phyloP scores from a whole-genome alignment of 2,113 vertebrate genomes.

The Cricetomys ansorgei region DNA sequence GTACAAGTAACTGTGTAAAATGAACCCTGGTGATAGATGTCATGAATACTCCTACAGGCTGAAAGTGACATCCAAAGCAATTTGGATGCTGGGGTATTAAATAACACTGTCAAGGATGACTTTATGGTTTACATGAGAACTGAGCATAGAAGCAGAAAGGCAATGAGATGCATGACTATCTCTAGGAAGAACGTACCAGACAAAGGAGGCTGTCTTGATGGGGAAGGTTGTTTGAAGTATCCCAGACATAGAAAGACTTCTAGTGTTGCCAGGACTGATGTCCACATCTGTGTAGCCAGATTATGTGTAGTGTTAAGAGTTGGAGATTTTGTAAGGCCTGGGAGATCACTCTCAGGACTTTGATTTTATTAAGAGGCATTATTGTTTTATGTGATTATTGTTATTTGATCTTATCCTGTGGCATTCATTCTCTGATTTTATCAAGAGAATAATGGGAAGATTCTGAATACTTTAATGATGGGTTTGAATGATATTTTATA shows the following conservation, averaged over 20 bases:
- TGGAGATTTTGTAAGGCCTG: not conserved
- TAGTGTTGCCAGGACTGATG: not conserved
- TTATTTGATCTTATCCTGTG: not conserved
- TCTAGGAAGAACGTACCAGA: not conserved
- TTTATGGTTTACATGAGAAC: not conserved
- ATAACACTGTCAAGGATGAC: not conserved
- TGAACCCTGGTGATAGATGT: not conserved
- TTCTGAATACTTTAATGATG: not conserved
- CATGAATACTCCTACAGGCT: not conserved
- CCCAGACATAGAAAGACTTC: not conserved
- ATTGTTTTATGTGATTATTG: not conserved
- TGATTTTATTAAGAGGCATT: not conserved
- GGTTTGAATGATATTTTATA: not conserved
- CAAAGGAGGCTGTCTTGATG: not conserved
- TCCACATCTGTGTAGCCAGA: not conserved
- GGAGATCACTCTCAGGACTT: not conserved
- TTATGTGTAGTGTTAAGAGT: not conserved
- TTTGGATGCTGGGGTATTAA: not conserved
- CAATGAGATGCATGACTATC: not conserved
- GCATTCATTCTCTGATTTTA: slow-evolving; percentile 31
- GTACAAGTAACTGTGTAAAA: not conserved
- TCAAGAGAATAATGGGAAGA: not conserved
- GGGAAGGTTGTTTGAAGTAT: not conserved
- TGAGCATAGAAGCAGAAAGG: not conserved
- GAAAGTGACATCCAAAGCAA: not conserved